phyloP scores from a whole-genome alignment of 2,797 vertebrate genomes.

The Sciaenops ocellatus region DNA sequence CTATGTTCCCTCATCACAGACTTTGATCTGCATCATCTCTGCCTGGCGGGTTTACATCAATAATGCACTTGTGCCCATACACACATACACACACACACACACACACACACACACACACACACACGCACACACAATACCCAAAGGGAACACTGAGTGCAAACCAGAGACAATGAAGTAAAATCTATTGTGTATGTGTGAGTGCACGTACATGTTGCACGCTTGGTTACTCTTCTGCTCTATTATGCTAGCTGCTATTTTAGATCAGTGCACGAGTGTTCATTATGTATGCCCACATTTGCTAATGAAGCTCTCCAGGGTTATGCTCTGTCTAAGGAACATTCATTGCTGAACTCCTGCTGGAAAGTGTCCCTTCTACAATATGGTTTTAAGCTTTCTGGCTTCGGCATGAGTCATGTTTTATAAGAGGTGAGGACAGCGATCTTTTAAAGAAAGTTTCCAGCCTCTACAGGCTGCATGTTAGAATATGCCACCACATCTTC shows the following conservation, averaged over 20 bases:
- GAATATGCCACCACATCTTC: not conserved
- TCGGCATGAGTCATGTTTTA: not conserved
- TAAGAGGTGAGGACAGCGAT: not conserved
- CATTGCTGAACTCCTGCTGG: slow-evolving; percentile 30
- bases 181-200: slow-evolving; percentile 53
- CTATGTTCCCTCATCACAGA: slow-evolving; percentile 65
- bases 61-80: slow-evolving; percentile 70
- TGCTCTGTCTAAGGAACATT: slow-evolving; percentile 54
- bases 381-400: slow-evolving; percentile 11
- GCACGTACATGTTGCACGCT: slow-evolving; percentile 42
- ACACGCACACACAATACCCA: slow-evolving; percentile 30
- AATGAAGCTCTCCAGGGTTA: slow-evolving; percentile 63
- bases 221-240: slow-evolving; percentile 57
- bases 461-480: too few relatives aligned
- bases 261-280: slow-evolving; percentile 60
- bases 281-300: slow-evolving; percentile 67
- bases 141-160: slow-evolving; percentile 64
- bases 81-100: slow-evolving; percentile 45
- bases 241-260: slow-evolving; percentile 70
- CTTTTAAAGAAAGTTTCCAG: too few relatives aligned
- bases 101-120: slow-evolving; percentile 42
- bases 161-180: slow-evolving; percentile 62
- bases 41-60: slow-evolving; percentile 73
- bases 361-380: slow-evolving; percentile 12
- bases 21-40: slow-evolving; percentile 79